Base-by-base conservation (phyloP, 2,888 invertebrate genomes). In the Volucella inanis region DNA sequence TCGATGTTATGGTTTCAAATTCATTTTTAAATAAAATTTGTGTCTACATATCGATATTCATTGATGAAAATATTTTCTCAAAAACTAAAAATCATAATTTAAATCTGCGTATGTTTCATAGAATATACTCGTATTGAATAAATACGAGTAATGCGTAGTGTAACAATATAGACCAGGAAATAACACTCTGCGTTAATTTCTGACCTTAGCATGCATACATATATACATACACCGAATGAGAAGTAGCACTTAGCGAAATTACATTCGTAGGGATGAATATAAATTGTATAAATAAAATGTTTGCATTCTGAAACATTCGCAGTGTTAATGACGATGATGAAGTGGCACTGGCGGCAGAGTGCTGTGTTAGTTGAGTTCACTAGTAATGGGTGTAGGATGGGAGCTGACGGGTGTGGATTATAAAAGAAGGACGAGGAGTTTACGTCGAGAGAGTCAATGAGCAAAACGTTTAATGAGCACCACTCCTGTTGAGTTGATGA, bases 261-360 rank as follows among this genome's bases (percentile, higher is more conserved):
- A 83, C 78, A 78, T 83, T 78, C 65, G 71, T 61, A 72, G 77
- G 71, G 61, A 77, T 77, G 67, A 71, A 82, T 76, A 76, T 77
- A 82, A 82, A 82, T 82, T 82, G 77, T 82, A 67, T 82, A 82
- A 82, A 77, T 82, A 82, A 82, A 82, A 82, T 82, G 82, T 82
- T 77, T 82, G 82, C 82, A 82, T 82, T 82, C 77, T 77, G 77
- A 82, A 77, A 77, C 71, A 82, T 72, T 82, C 71, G 61, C 77
- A 82, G 65, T 82, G 82, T 77, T 82, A 72, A 77, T 82, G 82
- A 82, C 50, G 77, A 82, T 82, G 82, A 82, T 77, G 82, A 77
- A 81, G 75, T 81, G 81, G 70, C 43, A 50, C 70, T 82, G 55
- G 59, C 54, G 52, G 75, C 47, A 57, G 72, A 79, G 72, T 72